Conservation (phyloP, 1,140 invertebrate genomes). For the Calliphora vicina region DNA sequence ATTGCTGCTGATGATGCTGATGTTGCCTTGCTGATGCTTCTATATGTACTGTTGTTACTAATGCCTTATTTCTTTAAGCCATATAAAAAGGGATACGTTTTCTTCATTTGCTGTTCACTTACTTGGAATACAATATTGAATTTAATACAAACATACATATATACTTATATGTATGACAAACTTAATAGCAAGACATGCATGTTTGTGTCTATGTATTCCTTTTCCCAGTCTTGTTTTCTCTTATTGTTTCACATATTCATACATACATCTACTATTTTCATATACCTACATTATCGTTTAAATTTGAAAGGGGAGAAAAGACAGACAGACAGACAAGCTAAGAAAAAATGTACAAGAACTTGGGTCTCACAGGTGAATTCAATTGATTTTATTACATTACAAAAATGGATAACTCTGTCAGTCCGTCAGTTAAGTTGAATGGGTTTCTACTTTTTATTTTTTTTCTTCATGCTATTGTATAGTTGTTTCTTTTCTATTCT, state of each 20-base stretch:
- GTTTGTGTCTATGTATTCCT: too few species aligned
- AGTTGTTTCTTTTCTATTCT: background rate
- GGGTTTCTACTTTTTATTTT: too few species aligned
- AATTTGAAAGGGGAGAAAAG: too few species aligned
- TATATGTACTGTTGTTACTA: background rate
- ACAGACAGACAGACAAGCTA: too few species aligned
- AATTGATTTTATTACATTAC: conserved; percentile 28
- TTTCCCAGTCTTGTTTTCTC: background rate
- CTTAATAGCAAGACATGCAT: too few species aligned
- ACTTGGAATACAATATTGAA: background rate
- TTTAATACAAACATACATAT: background rate
- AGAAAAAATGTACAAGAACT: background rate
- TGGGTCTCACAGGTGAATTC: conserved; percentile 20
- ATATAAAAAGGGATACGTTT: background rate
- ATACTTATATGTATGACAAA: too few species aligned
- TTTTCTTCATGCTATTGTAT: background rate
- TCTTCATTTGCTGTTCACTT: background rate
- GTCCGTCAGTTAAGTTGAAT: conserved; percentile 28
- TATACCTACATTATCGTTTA: too few species aligned
- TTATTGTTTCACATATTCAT: too few species aligned
- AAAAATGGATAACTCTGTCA: conserved; percentile 28
- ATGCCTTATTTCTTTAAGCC: background rate
- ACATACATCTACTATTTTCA: too few species aligned
- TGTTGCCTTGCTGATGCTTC: background rate
- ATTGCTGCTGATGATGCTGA: background rate